phyloP scores from a whole-genome alignment of 2,797 vertebrate species.

The Tapera naevia region DNA sequence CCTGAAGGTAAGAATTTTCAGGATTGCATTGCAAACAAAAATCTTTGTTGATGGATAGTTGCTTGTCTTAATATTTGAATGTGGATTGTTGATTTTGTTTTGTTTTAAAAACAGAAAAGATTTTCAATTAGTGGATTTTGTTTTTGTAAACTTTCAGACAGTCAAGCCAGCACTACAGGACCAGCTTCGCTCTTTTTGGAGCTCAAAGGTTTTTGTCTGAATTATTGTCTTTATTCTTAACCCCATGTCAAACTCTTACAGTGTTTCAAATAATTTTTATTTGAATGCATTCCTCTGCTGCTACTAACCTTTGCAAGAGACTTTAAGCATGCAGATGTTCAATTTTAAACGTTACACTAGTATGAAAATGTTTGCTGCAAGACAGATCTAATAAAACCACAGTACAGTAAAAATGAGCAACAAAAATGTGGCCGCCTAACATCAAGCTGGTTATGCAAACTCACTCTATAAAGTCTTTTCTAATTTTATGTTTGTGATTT shows the following conservation, averaged over 20 bases:
- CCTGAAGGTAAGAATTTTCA: slow-evolving; percentile 86
- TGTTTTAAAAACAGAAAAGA: slow-evolving; percentile 1
- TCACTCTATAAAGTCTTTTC: slow-evolving; percentile 66
- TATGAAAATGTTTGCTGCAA: slow-evolving; percentile 42
- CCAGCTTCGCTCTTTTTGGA: slow-evolving; percentile 83
- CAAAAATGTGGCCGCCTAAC: slow-evolving; percentile 72
- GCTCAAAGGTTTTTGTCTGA: slow-evolving; percentile 82
- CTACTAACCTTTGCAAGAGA: slow-evolving; percentile 76
- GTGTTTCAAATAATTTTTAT: slow-evolving; percentile 59
- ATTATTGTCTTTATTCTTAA: slow-evolving; percentile 76
- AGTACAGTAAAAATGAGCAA: slow-evolving; percentile 28
- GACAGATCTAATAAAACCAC: slow-evolving; percentile 45
- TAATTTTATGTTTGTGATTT: slow-evolving; percentile 82
- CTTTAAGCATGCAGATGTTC: slow-evolving; percentile 71
- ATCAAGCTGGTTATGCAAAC: slow-evolving; percentile 72
- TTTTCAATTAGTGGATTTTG: slow-evolving; percentile 78
- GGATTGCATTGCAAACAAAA: background rate
- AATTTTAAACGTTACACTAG: slow-evolving; percentile 28
- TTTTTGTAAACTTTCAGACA: slow-evolving; percentile 84
- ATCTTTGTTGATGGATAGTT: background rate
- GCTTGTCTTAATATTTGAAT: slow-evolving; percentile 28
- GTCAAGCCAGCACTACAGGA: slow-evolving; percentile 81
- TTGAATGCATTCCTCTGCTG: slow-evolving; percentile 70
- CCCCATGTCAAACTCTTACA: slow-evolving; percentile 63
- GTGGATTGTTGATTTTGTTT: background rate